phyloP scores from a whole-genome alignment of 2,113 vertebrate genomes.

The Callaeas wilsoni region DNA sequence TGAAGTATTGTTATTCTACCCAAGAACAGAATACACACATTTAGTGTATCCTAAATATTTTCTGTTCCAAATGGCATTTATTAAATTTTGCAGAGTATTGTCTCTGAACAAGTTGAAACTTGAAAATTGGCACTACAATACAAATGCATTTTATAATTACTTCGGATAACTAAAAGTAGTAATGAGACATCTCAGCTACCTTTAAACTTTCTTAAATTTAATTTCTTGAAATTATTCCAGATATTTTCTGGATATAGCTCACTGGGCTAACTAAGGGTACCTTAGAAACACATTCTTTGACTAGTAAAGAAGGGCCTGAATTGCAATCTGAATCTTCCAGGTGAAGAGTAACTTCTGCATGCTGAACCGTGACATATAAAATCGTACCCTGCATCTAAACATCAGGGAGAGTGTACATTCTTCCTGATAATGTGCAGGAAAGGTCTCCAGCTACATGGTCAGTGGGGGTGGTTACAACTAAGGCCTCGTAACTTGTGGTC shows the following conservation, averaged over 20 bases:
- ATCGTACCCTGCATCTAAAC: background rate
- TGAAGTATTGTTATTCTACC: background rate
- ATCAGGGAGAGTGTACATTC: background rate
- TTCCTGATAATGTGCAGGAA: background rate
- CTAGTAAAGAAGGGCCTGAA: background rate
- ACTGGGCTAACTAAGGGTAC: background rate
- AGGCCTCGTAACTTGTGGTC: background rate
- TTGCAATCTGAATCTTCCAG: background rate
- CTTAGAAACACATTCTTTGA: background rate
- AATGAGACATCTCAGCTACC: background rate
- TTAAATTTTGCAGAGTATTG: background rate
- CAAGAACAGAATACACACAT: background rate
- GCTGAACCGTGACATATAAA: background rate
- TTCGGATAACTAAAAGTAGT: background rate
- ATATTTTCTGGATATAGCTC: background rate
- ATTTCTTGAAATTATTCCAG: background rate
- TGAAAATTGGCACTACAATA: background rate
- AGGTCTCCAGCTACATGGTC: background rate
- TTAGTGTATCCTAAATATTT: background rate
- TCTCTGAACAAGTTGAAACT: background rate
- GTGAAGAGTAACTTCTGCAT: background rate
- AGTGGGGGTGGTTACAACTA: background rate
- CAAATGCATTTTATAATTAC: background rate
- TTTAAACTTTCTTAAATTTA: background rate
- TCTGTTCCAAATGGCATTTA: background rate